Conservation (phyloP, 2,797 vertebrate genomes). For the Eurystomus glaucurus region DNA sequence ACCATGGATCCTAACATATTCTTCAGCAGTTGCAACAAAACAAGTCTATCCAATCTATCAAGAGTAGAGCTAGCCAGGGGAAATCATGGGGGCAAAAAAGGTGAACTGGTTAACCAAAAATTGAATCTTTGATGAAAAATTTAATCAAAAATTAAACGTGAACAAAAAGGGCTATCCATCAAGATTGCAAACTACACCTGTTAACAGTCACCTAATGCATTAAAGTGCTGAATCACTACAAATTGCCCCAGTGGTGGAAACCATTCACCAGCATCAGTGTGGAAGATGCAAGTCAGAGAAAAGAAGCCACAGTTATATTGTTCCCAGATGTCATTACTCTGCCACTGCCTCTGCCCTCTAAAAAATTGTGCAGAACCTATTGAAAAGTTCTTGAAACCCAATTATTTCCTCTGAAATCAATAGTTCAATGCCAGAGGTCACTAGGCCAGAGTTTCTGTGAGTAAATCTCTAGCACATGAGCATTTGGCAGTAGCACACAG, state of each 20-base stretch:
- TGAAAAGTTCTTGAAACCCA: constrained; percentile 22
- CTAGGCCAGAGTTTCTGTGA: not conserved
- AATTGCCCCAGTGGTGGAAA: not conserved
- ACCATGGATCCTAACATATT: not conserved
- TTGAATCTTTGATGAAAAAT: constrained; percentile 55
- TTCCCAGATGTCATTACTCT: constrained; percentile 2
- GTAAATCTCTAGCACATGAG: constrained; percentile 4
- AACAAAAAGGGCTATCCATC: constrained; percentile 28
- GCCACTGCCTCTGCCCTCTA: not conserved
- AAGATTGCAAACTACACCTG: not conserved
- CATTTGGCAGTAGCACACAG: not conserved
- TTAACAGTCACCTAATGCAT: not conserved
- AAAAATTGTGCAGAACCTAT: not conserved
- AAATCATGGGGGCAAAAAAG: not conserved
- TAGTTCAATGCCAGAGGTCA: constrained; percentile 9
- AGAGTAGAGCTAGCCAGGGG: not conserved
- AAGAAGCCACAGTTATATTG: not conserved
- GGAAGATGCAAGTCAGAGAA: not conserved
- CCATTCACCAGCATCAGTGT: not conserved
- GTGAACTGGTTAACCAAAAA: constrained; percentile 44
- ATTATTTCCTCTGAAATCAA: constrained; percentile 52
- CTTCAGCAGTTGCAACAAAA: not conserved
- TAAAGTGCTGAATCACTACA: constrained; percentile 19
- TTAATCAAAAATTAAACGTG: constrained; percentile 43
- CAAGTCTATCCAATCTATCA: not conserved